Evolutionary conservation across 1,140 invertebrate genomes (phyloP), one percentile per base, ranked within the genome.

Genomic region (Homalodisca vitripennis): DNA sequence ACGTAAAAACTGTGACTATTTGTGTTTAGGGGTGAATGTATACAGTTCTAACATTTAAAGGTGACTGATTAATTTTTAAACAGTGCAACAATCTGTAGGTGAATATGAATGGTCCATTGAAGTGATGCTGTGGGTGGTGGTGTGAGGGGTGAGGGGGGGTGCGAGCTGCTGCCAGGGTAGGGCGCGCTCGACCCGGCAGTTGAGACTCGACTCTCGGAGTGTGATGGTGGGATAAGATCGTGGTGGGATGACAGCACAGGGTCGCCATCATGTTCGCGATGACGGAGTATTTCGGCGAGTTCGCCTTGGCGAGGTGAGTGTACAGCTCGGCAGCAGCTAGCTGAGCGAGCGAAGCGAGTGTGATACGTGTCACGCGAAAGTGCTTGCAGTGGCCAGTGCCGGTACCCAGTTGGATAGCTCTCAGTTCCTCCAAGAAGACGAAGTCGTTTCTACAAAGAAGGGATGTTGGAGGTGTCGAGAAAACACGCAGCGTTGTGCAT

Each of bases 231-330:
- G 34, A 17, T 41, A 41, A 17, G 6, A 17, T 10, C 34, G 34
- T 41, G 55, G 32, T 67, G 65, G 57, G 64, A 53, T 67, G 32
- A 30, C 68, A 27, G 20, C 34, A 10, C 68, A 68, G 62, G 17
- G 26, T 17, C 30, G 22, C 29, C 73, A 72, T 57, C 70, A 75
- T 75, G 74, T 75, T 82, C 76, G 81, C 81, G 64, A 82, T 82
- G 81, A 82, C 80, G 66, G 81, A 82, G 74, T 82, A 82, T 75
- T 81, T 82, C 74, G 80, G 80, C 74, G 81, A 82, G 71, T 81
- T 82, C 75, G 81, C 81, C 71, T 70, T 82, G 64, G 78, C 80
- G 68, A 82, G 81, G 81, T 82, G 77, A 72, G 48, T 30, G 12
- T 22, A 22, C 3, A 12, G 48, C 20, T n/a, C n/a, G n/a, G n/a